Conservation (phyloP, 2,113 vertebrate species). For the Amphiprion ocellaris region DNA sequence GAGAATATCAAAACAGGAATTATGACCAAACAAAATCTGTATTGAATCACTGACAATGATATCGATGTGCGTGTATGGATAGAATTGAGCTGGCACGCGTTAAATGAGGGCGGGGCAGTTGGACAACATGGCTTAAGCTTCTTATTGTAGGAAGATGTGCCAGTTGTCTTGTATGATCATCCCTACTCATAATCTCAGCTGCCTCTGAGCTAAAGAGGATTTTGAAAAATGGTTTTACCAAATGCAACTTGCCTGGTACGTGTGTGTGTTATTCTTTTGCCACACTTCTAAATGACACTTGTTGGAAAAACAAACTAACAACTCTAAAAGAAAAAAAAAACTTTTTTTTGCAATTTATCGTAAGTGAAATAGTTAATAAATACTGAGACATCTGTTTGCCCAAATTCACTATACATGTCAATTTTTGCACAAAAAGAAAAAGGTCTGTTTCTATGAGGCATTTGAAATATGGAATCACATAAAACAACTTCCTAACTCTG, state of each 20-base stretch:
- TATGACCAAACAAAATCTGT: constrained; percentile 62
- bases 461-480: too few species aligned
- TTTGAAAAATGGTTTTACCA: constrained; percentile 48
- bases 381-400: too few species aligned
- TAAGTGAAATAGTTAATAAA: too few species aligned
- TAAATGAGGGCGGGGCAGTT: constrained; percentile 8
- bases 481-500: too few species aligned
- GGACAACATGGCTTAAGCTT: constrained; percentile 18
- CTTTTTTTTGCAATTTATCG: too few species aligned
- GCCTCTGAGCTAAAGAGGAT: constrained; percentile 59
- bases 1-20: constrained; percentile 69
- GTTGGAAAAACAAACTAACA: background rate
- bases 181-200: constrained; percentile 41
- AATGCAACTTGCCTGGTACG: constrained; percentile 24
- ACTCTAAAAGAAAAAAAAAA: background rate
- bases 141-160: constrained; percentile 27
- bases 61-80: background rate
- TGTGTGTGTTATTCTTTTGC: background rate
- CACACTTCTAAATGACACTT: background rate
- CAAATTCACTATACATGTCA: too few species aligned
- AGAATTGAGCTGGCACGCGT: background rate
- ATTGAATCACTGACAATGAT: constrained; percentile 39
- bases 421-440: too few species aligned
- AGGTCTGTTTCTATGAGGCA: too few species aligned
- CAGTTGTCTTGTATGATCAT: constrained; percentile 58